Evolutionary conservation across 37 sponge, comb jelly and placozoan species (phyloP).

Genomic region (Aplysina aerophoba): DNA sequence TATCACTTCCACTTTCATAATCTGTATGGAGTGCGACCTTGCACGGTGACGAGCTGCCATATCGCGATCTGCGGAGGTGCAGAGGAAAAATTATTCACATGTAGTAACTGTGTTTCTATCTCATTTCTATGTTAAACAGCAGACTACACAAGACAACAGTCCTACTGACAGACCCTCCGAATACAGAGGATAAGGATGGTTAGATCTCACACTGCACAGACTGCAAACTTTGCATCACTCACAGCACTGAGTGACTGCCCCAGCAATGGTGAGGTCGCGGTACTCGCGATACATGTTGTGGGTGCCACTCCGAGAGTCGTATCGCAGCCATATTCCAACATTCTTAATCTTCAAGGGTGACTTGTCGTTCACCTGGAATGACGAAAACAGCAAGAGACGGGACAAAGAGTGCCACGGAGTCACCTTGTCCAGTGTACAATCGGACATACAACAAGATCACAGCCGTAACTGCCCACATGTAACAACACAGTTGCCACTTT

Average conservation of each 20-base stretch:
- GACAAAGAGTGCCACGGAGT: neutral
- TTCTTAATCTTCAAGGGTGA: conserved; percentile 93
- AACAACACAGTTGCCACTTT: neutral
- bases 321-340: conserved; percentile 95
- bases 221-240: conserved; percentile 20
- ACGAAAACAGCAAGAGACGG: neutral
- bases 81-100: neutral
- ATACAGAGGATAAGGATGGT: too few species aligned
- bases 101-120: too few species aligned
- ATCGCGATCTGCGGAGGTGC: conserved; percentile 79
- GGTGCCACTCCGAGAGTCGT: conserved; percentile 96
- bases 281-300: conserved; percentile 99
- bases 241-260: conserved; percentile 97
- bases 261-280: conserved; percentile 89
- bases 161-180: too few species aligned
- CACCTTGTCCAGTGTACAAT: neutral
- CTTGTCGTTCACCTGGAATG: conserved; percentile 73
- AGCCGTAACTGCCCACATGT: neutral
- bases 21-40: conserved; percentile 87
- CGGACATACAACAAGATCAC: neutral
- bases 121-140: too few species aligned
- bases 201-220: neutral
- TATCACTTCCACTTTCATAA: conserved; percentile 85
- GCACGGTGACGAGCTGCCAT: conserved; percentile 98
- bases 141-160: too few species aligned